These are phyloP conservation scores for Sarcoramphus papa DNA, from an alignment of 2,797 vertebrate genomes.

Conservation along the genomic window DNA sequence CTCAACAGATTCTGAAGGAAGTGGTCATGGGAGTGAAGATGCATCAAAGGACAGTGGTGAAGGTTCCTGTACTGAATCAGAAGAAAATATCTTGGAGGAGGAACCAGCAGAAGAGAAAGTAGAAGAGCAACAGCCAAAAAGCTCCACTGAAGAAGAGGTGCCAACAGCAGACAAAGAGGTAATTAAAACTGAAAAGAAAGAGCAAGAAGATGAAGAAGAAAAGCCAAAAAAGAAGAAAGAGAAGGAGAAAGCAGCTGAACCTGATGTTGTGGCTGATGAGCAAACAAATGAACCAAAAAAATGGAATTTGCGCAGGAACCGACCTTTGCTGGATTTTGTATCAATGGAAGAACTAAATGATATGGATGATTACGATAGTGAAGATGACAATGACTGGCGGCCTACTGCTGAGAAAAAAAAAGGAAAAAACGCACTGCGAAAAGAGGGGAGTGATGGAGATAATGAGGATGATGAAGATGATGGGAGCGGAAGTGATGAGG, in stretches of 20 bases:
- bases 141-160: conserved; percentile 71
- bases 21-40: conserved; percentile 90
- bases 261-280: conserved; percentile 75
- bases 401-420: conserved; percentile 87
- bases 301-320: conserved; percentile 95
- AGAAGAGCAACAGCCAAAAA: conserved; percentile 77
- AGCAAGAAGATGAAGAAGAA: conserved; percentile 73
- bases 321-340: conserved; percentile 92
- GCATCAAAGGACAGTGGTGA: conserved; percentile 84
- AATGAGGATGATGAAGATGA: conserved; percentile 83
- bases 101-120: conserved; percentile 71
- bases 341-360: conserved; percentile 96
- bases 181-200: conserved; percentile 81
- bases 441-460: conserved; percentile 84
- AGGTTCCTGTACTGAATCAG: conserved; percentile 88
- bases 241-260: conserved; percentile 70
- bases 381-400: conserved; percentile 98
- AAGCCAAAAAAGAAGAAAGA: conserved; percentile 82
- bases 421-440: conserved; percentile 75
- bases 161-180: conserved; percentile 79
- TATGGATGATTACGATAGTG: conserved; percentile 98
- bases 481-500: conserved; percentile 79
- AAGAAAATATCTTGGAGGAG: conserved; percentile 82
- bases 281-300: conserved; percentile 88
- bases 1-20: conserved; percentile 93